These are phyloP conservation scores for Bradypodion pumilum DNA, from an alignment of 2,797 vertebrate species.

Conservation along the genomic window DNA sequence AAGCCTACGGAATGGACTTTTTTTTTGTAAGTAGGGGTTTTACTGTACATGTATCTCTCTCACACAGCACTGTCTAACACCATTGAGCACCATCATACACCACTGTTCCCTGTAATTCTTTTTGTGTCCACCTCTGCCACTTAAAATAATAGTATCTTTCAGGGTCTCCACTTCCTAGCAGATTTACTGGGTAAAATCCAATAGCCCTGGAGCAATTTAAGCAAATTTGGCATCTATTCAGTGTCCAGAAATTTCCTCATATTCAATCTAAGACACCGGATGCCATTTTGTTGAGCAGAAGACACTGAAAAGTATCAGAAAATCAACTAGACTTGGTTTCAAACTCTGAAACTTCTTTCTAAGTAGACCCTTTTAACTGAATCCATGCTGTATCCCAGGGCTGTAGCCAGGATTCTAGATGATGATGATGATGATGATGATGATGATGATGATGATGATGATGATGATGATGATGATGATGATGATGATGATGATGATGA, in stretches of 20 bases:
- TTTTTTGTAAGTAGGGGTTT: no score
- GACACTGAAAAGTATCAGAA: fast-evolving
- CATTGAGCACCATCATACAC: neutral
- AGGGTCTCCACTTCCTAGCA: neutral
- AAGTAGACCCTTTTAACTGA: neutral
- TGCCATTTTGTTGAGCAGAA: neutral
- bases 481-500: no score
- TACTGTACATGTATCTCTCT: no score
- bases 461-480: no score
- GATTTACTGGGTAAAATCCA: neutral
- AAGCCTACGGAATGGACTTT: no score
- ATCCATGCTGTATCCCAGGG: neutral
- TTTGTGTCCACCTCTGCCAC: neutral
- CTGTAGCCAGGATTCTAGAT: no score
- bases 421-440: no score
- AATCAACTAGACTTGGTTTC: neutral
- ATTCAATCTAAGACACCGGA: neutral
- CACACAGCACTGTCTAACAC: neutral
- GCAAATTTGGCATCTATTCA: neutral
- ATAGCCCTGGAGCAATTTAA: neutral
- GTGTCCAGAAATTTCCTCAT: neutral
- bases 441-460: no score
- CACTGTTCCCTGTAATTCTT: neutral
- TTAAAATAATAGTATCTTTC: neutral
- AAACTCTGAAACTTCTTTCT: neutral